A percentile compares a stretch with the other conserved stretches of the same genome.
phyloP scores from a whole-genome alignment of 1,140 invertebrate species.

The Nomia melanderi region DNA sequence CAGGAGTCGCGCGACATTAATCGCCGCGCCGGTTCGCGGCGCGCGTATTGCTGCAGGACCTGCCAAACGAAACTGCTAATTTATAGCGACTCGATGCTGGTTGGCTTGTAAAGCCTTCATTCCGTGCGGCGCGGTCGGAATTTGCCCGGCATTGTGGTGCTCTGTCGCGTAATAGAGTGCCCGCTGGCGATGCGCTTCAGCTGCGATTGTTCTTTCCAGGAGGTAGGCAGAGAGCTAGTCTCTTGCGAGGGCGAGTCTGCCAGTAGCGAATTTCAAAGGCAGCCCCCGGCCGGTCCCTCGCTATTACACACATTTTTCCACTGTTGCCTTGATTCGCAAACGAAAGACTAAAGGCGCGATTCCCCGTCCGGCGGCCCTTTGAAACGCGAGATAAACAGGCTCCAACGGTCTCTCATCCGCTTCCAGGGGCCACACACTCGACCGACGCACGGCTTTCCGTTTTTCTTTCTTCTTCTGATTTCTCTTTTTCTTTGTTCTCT shows the following conservation, averaged over 20 bases:
- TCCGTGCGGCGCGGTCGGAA: constrained; percentile 10
- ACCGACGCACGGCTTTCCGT: background rate
- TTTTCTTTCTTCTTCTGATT: background rate
- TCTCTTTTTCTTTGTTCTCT: too few species aligned
- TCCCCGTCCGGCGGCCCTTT: constrained; percentile 29
- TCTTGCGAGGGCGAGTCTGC: background rate
- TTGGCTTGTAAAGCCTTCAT: background rate
- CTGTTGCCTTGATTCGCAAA: constrained; percentile 34
- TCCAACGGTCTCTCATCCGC: constrained; percentile 1
- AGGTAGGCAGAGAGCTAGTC: background rate
- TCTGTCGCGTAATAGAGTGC: constrained; percentile 43
- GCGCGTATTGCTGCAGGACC: background rate
- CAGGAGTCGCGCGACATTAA: background rate
- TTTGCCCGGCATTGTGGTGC: constrained; percentile 23
- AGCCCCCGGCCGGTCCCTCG: background rate
- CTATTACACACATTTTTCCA: constrained; percentile 44
- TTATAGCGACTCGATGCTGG: background rate
- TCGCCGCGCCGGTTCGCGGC: background rate
- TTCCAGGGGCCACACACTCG: constrained; percentile 38
- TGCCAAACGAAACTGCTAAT: background rate
- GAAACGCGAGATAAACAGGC: constrained; percentile 54
- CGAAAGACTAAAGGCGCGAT: constrained; percentile 22
- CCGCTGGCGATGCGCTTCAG: constrained; percentile 46
- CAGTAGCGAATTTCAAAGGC: constrained; percentile 54
- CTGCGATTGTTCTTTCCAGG: constrained; percentile 34